Conservation (phyloP, 2,888 invertebrate genomes). For the Melieria crassipennis region DNA sequence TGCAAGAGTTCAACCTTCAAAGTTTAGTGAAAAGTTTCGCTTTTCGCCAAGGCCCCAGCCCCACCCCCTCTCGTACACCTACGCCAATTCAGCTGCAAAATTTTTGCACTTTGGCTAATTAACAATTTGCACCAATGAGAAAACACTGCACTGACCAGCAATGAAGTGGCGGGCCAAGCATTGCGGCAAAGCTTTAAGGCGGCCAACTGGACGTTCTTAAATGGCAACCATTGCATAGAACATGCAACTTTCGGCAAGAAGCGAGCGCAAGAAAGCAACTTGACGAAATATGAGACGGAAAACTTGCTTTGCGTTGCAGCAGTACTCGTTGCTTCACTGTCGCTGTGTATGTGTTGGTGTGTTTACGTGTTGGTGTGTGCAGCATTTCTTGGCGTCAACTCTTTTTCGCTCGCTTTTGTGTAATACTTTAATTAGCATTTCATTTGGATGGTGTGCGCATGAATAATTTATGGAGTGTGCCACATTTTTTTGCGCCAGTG, state of each 20-base stretch:
- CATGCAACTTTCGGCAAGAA: background rate
- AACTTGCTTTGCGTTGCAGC: background rate
- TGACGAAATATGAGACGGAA: background rate
- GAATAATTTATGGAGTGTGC: slow-evolving; percentile 15
- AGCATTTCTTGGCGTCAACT: background rate
- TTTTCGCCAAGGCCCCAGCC: no score
- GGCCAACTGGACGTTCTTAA: background rate
- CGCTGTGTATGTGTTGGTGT: background rate
- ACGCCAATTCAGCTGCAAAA: no score
- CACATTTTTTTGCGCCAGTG: no score
- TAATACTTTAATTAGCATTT: slow-evolving; percentile 18
- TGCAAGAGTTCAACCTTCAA: no score
- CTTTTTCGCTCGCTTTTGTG: slow-evolving; percentile 10
- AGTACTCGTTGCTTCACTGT: background rate
- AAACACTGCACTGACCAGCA: background rate
- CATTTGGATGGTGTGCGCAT: slow-evolving; percentile 8
- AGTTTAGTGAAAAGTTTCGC: no score
- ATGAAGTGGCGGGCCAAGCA: background rate
- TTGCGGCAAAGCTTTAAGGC: background rate
- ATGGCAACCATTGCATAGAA: slow-evolving; percentile 19
- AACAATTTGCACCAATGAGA: no score
- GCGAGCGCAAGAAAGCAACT: background rate
- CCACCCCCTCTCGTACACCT: no score
- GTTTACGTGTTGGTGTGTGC: background rate
- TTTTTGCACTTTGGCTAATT: no score